Evolutionary conservation across 2,888 invertebrate species (phyloP), one percentile per base, ranked within the genome.

Genomic region (Sicus ferrugineus): DNA sequence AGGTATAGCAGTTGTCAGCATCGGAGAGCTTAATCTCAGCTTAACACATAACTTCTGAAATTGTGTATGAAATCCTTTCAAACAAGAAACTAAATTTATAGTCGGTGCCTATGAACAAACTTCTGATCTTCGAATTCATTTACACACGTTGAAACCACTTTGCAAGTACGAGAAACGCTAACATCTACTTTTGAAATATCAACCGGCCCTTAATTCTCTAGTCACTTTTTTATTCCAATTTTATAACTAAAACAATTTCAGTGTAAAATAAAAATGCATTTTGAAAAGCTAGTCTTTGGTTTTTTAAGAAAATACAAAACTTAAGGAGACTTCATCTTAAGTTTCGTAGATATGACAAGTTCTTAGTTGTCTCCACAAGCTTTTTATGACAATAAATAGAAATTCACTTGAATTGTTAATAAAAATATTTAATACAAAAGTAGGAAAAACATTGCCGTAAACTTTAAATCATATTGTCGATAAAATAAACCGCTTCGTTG

Each of bases 401-500:
- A 1, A 38, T 63, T 63, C n/a, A n/a, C n/a, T n/a, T n/a, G n/a
- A n/a, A n/a, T n/a, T n/a, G n/a, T n/a, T n/a, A n/a, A n/a, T 48
- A 14, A 26, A 48, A 63, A 38, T 21, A 19, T 46, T 34, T 7
- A 52, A n/a, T 52, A 54, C 11, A 21, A 34, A 11, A 23, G 28
- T n/a, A 50, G 23, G 11, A 30, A 30, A 50, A 50, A 62, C 26
- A 30, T 21, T 61, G n/a, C 11, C 4, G 9, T 28, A 19, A 23
- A 28, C 5, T 21, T 67, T 48, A 67, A 31, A 67, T 59, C 28
- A 67, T 86, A 85, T 92, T 90, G 82, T 89, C 90, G 70, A 95
- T 89, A 58, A 93, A 87, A 85, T 94, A 95, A 75, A 96, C 86
- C 30, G 96, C 95, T 87, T 96, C 96, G 82, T 93, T 93, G 80